A percentile compares a stretch with the other conserved stretches of the same genome.
These are phyloP conservation scores for Oncorhynchus kisutch DNA, from an alignment of 2,113 vertebrate species.

Conservation along the genomic window DNA sequence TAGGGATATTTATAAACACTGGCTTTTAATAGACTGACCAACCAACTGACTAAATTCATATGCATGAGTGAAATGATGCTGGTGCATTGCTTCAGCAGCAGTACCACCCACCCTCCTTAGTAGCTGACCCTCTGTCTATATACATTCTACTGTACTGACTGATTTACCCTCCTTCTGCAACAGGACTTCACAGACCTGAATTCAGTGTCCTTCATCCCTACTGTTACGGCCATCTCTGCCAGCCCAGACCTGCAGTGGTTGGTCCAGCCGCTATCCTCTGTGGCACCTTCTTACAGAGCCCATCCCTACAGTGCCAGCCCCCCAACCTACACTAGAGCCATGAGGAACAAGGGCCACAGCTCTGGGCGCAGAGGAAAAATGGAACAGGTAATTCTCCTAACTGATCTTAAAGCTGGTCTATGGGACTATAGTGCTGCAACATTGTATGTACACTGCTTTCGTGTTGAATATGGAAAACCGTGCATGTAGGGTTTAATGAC, in stretches of 20 bases:
- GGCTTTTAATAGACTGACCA: conserved; percentile 51
- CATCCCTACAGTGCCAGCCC: conserved; percentile 79
- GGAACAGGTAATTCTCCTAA: conserved; percentile 81
- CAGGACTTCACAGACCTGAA: conserved; percentile 90
- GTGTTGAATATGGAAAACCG: not conserved
- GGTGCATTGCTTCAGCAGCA: conserved; percentile 9
- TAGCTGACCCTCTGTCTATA: conserved; percentile 11
- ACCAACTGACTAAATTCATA: conserved; percentile 42
- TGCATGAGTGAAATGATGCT: conserved; percentile 17
- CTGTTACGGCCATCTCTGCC: conserved; percentile 87
- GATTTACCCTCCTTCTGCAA: conserved; percentile 30
- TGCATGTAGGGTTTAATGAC: not conserved
- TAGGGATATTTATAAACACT: conserved; percentile 82
- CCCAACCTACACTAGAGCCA: conserved; percentile 68
- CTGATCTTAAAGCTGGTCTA: not conserved
- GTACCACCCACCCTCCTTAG: not conserved
- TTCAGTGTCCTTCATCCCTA: conserved; percentile 81
- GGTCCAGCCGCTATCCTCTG: conserved; percentile 87
- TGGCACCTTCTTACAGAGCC: conserved; percentile 84
- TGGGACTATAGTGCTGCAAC: not conserved
- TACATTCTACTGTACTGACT: conserved; percentile 36
- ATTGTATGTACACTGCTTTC: not conserved
- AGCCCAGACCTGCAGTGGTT: conserved; percentile 91
- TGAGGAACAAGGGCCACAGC: conserved; percentile 75
- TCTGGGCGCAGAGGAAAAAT: conserved; percentile 79